These are phyloP conservation scores for Trachelus stipa DNA, from an alignment of 2,888 invertebrate genomes.

Conservation along the genomic window DNA sequence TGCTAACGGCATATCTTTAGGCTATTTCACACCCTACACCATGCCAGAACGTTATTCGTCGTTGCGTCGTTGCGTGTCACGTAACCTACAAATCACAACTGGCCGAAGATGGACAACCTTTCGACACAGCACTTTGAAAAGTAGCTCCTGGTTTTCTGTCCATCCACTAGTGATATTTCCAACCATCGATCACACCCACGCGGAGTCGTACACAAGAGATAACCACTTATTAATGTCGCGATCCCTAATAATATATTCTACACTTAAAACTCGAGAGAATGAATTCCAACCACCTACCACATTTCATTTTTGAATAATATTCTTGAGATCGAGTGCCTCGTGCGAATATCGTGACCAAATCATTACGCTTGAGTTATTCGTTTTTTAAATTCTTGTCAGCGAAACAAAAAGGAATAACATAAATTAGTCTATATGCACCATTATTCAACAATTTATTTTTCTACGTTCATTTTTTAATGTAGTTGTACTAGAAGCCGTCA, in stretches of 20 bases:
- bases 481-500: background rate
- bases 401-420: background rate
- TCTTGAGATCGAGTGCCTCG: conserved; percentile 11
- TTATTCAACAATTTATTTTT: background rate
- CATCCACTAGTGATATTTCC: conserved; percentile 15
- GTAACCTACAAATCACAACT: background rate
- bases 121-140: background rate
- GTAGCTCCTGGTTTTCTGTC: conserved; percentile 19
- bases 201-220: conserved; percentile 6
- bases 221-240: conserved; percentile 18
- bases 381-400: background rate
- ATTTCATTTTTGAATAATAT: background rate
- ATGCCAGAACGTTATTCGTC: too few relatives aligned
- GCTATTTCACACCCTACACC: too few relatives aligned
- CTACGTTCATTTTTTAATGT: background rate
- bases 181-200: conserved; percentile 22
- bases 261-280: background rate
- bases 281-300: background rate
- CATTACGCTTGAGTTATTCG: background rate
- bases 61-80: background rate
- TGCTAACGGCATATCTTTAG: too few relatives aligned
- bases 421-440: background rate
- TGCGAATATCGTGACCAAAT: background rate
- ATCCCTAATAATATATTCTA: conserved; percentile 16
- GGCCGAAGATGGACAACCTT: background rate